Base-by-base conservation (phyloP, 1,140 invertebrate genomes). In the Cylas formicarius region DNA sequence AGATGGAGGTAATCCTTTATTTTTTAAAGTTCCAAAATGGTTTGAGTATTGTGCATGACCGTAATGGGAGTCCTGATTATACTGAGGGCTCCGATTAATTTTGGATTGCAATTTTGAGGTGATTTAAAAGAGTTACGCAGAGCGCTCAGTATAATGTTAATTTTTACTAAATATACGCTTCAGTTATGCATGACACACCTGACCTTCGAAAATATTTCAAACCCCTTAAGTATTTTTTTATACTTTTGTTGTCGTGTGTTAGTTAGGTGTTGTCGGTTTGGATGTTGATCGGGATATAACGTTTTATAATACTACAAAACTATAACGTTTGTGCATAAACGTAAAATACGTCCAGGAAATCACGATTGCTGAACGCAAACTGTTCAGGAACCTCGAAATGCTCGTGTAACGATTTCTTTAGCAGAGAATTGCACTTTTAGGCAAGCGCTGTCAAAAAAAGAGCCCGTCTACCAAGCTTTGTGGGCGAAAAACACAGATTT, bases 401-500 rank as follows among this genome's bases (percentile, higher is more conserved):
- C n/a, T n/a, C n/a, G n/a, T n/a, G n/a, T n/a, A n/a, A n/a, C n/a
- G n/a, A n/a, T n/a, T n/a, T n/a, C n/a, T n/a, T n/a, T n/a, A n/a
- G n/a, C n/a, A n/a, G n/a, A n/a, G n/a, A n/a, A n/a, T 51, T 35
- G 21, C 40, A 11, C 45, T 57, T 57, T 33, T 70, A 83, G 81
- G 57, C 75, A 82, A 72, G 63, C 82, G 20, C 62, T 85, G 28
- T 76, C 74, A 39, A 82, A 77, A 53, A 73, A 72, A 2, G 80
- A 89, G 51, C 86, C 87, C 0, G 83, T 92, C 5, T 92, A 90
- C 67, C 87, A 92, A 67, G 90, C 90, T 1, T 67, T 94, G 3
- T 92, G 87, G 88, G 87, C 85, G 1, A 80, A 85, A 36, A 89
- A 87, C 46, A 78, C 73, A 13, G 86, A 90, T 65, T 93, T 92